These are phyloP conservation scores for Penelope pileata DNA, from an alignment of 2,113 vertebrate genomes.

Conservation along the genomic window DNA sequence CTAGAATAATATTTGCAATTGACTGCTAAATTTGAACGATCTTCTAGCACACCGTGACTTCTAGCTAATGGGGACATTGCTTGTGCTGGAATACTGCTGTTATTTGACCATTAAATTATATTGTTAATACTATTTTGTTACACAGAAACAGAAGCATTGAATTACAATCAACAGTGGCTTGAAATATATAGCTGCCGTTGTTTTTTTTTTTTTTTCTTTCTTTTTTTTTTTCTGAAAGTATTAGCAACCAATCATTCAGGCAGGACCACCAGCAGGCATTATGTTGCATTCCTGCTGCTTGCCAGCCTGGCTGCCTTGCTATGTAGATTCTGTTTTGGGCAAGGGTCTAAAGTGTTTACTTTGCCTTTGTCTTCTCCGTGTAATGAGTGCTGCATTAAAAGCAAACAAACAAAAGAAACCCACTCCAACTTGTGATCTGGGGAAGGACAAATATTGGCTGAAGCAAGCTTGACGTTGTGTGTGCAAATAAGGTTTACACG, in stretches of 20 bases:
- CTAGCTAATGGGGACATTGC: not conserved
- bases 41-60: not conserved
- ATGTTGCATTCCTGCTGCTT: too few relatives aligned
- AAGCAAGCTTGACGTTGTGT: not conserved
- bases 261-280: not conserved
- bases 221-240: not conserved
- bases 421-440: not conserved
- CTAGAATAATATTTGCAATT: not conserved
- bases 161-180: not conserved
- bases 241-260: not conserved
- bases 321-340: fast-evolving
- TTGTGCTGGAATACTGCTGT: not conserved
- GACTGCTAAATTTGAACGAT: not conserved
- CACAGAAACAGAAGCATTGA: not conserved
- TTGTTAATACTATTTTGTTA: not conserved
- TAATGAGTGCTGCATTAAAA: not conserved
- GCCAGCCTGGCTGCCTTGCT: not conserved
- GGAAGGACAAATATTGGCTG: not conserved
- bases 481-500: not conserved
- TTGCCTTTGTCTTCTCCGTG: not conserved
- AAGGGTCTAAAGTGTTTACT: not conserved
- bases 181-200: not conserved
- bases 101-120: not conserved
- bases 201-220: not conserved
- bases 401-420: not conserved